Conservation (phyloP, 1,140 invertebrate genomes). For the Potamilus streckersoni region DNA sequence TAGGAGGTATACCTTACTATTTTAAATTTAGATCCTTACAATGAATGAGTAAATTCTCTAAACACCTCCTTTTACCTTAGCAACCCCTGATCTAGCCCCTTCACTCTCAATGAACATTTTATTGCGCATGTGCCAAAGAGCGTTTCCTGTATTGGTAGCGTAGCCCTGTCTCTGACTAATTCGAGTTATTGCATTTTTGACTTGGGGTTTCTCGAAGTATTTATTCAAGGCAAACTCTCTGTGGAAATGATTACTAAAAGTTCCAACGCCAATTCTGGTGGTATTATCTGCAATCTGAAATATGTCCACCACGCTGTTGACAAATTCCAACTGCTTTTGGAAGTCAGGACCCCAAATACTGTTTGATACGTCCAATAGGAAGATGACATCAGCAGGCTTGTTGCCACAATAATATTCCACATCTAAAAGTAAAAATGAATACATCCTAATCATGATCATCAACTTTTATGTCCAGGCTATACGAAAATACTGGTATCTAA, state of each 20-base stretch:
- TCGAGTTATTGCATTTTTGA: slow-evolving; percentile 33
- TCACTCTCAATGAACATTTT: slow-evolving; percentile 35
- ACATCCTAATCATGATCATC: too few species aligned
- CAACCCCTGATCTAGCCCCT: slow-evolving; percentile 38
- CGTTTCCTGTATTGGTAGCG: slow-evolving; percentile 35
- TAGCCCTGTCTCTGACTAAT: slow-evolving; percentile 23
- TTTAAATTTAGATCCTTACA: too few species aligned
- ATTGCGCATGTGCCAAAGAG: slow-evolving; percentile 37
- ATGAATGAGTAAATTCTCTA: not conserved
- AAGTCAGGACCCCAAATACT: slow-evolving; percentile 59
- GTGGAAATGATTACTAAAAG: slow-evolving; percentile 38
- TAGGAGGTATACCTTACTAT: too few species aligned
- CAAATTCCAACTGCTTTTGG: slow-evolving; percentile 48
- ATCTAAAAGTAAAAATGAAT: slow-evolving; percentile 9
- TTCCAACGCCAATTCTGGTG: slow-evolving; percentile 46
- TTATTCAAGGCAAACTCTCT: slow-evolving; percentile 42
- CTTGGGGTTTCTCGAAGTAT: slow-evolving; percentile 35
- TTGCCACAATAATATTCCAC: slow-evolving; percentile 51
- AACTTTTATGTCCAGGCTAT: too few species aligned
- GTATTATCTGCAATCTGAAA: slow-evolving; percentile 49
- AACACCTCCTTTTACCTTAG: slow-evolving; percentile 29
- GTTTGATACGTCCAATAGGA: slow-evolving; percentile 58
- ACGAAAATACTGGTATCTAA: too few species aligned
- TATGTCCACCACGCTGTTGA: slow-evolving; percentile 47
- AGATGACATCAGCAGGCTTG: slow-evolving; percentile 59